These are phyloP conservation scores for Romanogobio albipinnatus DNA, from an alignment of 2,113 vertebrate species.

Conservation along the genomic window DNA sequence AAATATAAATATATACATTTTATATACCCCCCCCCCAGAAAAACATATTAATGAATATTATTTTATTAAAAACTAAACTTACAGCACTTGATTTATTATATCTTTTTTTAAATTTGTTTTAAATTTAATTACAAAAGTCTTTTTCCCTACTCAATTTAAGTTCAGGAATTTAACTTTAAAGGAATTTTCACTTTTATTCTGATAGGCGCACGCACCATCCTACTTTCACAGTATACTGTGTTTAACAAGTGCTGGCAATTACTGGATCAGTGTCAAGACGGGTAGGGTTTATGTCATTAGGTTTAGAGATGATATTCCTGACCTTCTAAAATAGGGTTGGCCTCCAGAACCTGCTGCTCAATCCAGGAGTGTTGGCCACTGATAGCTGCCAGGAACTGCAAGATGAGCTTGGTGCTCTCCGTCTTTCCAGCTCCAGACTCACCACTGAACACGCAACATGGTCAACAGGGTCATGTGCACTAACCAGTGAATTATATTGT, in stretches of 20 bases:
- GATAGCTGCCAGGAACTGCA: conserved; percentile 96
- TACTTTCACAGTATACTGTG: not conserved
- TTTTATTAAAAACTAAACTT: not conserved
- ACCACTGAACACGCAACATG: conserved; percentile 75
- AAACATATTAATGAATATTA: not conserved
- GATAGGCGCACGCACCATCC: not conserved
- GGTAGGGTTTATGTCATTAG: not conserved
- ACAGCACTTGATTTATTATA: not conserved
- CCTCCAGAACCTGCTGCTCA: conserved; percentile 96
- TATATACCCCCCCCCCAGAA: not conserved
- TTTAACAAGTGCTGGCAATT: not conserved
- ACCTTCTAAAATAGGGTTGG: conserved; percentile 98
- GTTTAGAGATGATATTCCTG: conserved; percentile 35
- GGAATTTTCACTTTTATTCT: not conserved
- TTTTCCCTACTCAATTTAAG: not conserved
- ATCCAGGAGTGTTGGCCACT: conserved; percentile 99
- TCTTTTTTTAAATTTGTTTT: not conserved
- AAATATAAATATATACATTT: no score
- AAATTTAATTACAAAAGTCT: not conserved
- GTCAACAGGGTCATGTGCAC: not conserved
- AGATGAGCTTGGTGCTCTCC: conserved; percentile 95
- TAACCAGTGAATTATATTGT: not conserved
- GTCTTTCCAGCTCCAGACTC: conserved; percentile 98
- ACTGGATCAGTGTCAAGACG: not conserved
- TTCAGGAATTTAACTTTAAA: not conserved